Conservation (phyloP, 2,113 vertebrate genomes). For the Sinocyclocheilus grahami region DNA sequence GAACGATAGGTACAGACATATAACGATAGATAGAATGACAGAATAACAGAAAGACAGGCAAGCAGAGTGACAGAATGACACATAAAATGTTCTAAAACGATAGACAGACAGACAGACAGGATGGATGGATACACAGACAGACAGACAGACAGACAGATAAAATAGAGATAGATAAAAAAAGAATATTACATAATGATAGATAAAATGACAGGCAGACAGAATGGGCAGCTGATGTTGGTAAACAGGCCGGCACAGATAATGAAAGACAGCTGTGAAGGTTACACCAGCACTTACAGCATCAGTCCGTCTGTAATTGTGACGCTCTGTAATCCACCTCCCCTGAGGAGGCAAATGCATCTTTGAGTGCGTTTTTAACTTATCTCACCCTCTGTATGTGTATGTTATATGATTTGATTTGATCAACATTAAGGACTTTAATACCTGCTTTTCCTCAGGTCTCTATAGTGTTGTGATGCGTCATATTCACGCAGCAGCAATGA, state of each 20-base stretch:
- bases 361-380: conserved; percentile 33
- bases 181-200: neutral
- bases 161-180: neutral
- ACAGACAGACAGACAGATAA: neutral
- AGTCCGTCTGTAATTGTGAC: conserved; percentile 11
- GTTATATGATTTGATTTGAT: neutral
- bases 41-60: neutral
- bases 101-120: neutral
- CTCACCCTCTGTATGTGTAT: neutral
- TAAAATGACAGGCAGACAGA: neutral
- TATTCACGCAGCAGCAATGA: too few relatives aligned
- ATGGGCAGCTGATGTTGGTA: neutral
- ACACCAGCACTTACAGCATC: conserved; percentile 18
- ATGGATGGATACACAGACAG: neutral
- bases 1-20: too few relatives aligned
- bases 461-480: too few relatives aligned
- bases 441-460: too few relatives aligned
- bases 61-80: neutral
- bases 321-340: conserved; percentile 41
- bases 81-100: neutral
- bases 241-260: conserved; percentile 28
- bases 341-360: neutral
- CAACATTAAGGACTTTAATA: too few relatives aligned
- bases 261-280: conserved; percentile 20
- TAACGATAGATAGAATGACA: neutral